phyloP scores from a whole-genome alignment of 1,140 invertebrate species.

The Tenebrio molitor region DNA sequence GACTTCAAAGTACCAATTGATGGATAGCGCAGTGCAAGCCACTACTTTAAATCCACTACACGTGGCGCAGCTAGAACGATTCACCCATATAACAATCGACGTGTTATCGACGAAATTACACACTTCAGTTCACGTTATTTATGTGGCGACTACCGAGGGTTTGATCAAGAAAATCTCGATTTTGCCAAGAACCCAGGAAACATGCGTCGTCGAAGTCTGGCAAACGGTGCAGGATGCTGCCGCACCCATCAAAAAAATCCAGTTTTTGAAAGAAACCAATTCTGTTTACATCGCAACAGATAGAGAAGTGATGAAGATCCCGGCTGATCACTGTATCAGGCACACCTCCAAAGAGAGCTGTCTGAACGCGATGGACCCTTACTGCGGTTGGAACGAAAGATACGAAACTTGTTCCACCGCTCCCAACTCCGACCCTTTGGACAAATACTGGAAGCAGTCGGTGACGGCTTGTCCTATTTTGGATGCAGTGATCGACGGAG shows the following conservation, averaged over 20 bases:
- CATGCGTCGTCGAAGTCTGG: conserved; percentile 91
- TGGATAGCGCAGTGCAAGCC: conserved; percentile 88
- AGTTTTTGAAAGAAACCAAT: conserved; percentile 85
- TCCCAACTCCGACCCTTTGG: conserved; percentile 73
- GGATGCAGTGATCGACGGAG: conserved; percentile 74
- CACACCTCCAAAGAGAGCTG: conserved; percentile 80
- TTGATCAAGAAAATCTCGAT: conserved; percentile 86
- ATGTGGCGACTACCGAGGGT: conserved; percentile 82
- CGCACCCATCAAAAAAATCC: conserved; percentile 77
- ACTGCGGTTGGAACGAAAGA: conserved; percentile 92
- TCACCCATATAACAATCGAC: conserved; percentile 86
- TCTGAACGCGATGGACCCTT: conserved; percentile 89
- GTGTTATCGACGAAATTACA: conserved; percentile 78
- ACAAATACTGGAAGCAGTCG: conserved; percentile 80
- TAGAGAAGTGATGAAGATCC: conserved; percentile 78
- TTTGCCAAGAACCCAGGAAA: conserved; percentile 75
- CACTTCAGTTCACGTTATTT: conserved; percentile 79
- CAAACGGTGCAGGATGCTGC: conserved; percentile 74
- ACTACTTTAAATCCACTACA: conserved; percentile 79
- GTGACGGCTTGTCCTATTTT: conserved; percentile 76
- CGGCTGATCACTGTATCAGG: conserved; percentile 82
- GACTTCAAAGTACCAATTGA: conserved; percentile 86
- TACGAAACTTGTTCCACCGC: conserved; percentile 78
- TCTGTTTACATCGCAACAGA: conserved; percentile 88
- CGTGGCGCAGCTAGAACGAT: conserved; percentile 78